phyloP scores from a whole-genome alignment of 2,113 vertebrate species.

The Uria lomvia region DNA sequence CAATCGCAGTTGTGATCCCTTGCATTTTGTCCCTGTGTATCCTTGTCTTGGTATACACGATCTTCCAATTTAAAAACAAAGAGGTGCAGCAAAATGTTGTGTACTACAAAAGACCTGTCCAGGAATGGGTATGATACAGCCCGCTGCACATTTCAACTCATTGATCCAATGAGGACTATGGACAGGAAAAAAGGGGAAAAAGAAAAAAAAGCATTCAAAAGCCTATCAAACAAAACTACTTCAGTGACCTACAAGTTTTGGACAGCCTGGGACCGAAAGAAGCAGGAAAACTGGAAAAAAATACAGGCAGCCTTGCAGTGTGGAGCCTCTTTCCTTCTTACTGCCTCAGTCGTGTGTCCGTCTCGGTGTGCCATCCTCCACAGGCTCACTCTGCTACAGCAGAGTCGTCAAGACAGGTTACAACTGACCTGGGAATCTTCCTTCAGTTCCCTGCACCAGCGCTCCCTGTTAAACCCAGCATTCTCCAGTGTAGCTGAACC shows the following conservation, averaged over 20 bases:
- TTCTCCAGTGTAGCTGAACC: slow-evolving; percentile 72
- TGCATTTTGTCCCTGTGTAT: slow-evolving; percentile 97
- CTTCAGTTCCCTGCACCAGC: slow-evolving; percentile 60
- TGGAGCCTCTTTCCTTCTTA: slow-evolving; percentile 50
- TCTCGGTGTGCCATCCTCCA: slow-evolving; percentile 53
- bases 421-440: slow-evolving; percentile 50
- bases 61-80: slow-evolving; percentile 99
- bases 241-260: slow-evolving; percentile 48
- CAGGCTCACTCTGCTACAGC: slow-evolving; percentile 45
- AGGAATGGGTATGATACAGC: slow-evolving; percentile 96
- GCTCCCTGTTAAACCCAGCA: slow-evolving; percentile 72
- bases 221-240: slow-evolving; percentile 60
- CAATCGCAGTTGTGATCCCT: slow-evolving; percentile 96
- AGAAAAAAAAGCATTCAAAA: slow-evolving; percentile 4
- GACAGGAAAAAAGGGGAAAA: neutral
- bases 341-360: slow-evolving; percentile 53
- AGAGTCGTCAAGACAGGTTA: slow-evolving; percentile 53
- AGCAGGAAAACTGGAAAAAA: slow-evolving; percentile 65
- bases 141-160: slow-evolving; percentile 42
- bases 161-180: slow-evolving; percentile 65
- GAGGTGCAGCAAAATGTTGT: slow-evolving; percentile 90
- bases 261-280: slow-evolving; percentile 66
- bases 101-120: slow-evolving; percentile 97
- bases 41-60: slow-evolving; percentile 96
- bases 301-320: slow-evolving; percentile 53